Evolutionary conservation across 2,888 invertebrate genomes (phyloP), one percentile per base, ranked within the genome.

Genomic region (Nymphalis c-album): DNA sequence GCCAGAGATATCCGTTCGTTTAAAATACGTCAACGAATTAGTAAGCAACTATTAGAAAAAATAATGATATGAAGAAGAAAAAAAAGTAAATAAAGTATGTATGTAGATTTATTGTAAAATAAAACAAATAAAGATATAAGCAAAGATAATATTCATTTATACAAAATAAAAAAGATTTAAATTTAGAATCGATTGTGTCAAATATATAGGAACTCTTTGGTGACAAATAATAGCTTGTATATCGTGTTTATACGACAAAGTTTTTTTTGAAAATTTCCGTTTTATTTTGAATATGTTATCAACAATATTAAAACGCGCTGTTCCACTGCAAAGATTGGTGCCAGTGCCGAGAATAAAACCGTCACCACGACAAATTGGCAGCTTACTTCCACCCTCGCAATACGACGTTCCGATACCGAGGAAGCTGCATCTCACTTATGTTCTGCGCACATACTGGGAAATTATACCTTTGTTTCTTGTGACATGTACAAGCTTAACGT

Each of bases 361-460:
- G 1, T 4, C 40, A 13, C 17, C 53, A 6, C 67, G 48, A 4
- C 59, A 26, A 0, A 45, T 65, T 7, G 72, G 73, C 16, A 76
- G 79, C 18, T 16, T 82, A 18, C 53, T 91, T 1, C 89, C 89
- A 0, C 79, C 85, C 0, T 71, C 67, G n/a, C 91, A 91, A 77
- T 91, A 91, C 72, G 88, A 90, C 59, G 63, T 75, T 1, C 82
- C 84, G 1, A 64, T 78, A 0, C 80, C 88, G 0, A 78, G 76
- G n/a, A 83, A 75, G 67, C 62, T 90, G 13, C 71, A 71, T 0
- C 17, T 85, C 0, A 71, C 73, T 1, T 82, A 86, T 60, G 82
- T 76, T 0, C 18, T 87, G 31, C 76, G 50, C 10, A 78, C 73
- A 2, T 82, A 88, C 72, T 91, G 88, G 88, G 91, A 91, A 74